A percentile compares a stretch with the other conserved stretches of the same genome.
Conservation (phyloP, 2,797 vertebrate genomes). For the Mus caroli region DNA sequence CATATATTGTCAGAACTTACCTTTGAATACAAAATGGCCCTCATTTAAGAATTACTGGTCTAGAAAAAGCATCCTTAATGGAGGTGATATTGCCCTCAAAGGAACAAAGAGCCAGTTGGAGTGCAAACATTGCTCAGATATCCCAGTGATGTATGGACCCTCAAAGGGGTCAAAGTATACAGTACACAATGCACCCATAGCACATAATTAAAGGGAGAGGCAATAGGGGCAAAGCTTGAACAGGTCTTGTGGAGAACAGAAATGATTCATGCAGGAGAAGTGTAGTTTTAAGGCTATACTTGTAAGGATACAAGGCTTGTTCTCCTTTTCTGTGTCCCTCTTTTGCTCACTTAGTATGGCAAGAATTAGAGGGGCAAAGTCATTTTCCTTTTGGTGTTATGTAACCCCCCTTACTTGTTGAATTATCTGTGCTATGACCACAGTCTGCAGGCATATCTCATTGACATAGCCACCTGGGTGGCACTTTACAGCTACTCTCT, state of each 20-base stretch:
- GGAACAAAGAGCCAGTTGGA: not conserved
- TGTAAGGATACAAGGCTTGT: not conserved
- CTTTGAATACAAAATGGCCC: not conserved
- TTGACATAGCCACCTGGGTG: not conserved
- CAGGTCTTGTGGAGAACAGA: not conserved
- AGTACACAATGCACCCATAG: not conserved
- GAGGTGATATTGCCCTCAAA: not conserved
- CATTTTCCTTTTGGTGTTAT: not conserved
- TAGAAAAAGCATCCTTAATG: not conserved
- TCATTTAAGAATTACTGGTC: not conserved
- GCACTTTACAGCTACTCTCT: not conserved
- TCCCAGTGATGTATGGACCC: not conserved
- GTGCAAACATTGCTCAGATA: not conserved
- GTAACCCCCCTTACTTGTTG: not conserved
- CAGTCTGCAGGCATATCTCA: not conserved
- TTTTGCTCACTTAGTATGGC: not conserved
- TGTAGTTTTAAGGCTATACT: not conserved
- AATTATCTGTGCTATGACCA: not conserved
- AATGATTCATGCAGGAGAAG: not conserved
- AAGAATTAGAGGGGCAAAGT: not conserved
- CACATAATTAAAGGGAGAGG: not conserved
- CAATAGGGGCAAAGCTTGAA: not conserved
- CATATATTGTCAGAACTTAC: not conserved
- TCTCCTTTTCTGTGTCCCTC: not conserved
- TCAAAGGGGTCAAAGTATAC: not conserved